These are phyloP conservation scores for Hestina assimilis DNA, from an alignment of 1,140 invertebrate genomes.

Conservation along the genomic window DNA sequence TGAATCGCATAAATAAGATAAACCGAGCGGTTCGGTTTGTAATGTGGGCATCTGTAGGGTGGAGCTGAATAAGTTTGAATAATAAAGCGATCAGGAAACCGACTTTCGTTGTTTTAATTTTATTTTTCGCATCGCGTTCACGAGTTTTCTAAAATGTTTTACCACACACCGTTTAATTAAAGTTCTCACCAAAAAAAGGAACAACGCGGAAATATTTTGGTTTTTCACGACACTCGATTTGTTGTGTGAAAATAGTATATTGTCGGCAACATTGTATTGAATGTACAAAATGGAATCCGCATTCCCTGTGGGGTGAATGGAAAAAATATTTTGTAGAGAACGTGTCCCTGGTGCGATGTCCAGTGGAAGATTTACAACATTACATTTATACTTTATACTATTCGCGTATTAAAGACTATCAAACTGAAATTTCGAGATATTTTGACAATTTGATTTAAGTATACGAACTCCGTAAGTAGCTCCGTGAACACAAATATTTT, in stretches of 20 bases:
- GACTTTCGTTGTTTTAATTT: slow-evolving; percentile 42
- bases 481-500: slow-evolving; percentile 21
- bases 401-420: slow-evolving; percentile 22
- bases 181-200: slow-evolving; percentile 14
- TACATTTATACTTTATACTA: slow-evolving; percentile 47
- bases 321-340: slow-evolving; percentile 63
- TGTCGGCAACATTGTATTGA: slow-evolving; percentile 51
- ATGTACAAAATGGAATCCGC: slow-evolving; percentile 62
- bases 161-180: slow-evolving; percentile 28
- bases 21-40: slow-evolving; percentile 28
- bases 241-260: slow-evolving; percentile 39
- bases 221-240: slow-evolving; percentile 19
- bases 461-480: slow-evolving; percentile 3
- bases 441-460: slow-evolving; percentile 10
- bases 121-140: slow-evolving; percentile 24
- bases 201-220: slow-evolving; percentile 14
- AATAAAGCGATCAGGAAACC: slow-evolving; percentile 46
- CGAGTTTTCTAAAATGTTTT: slow-evolving; percentile 29
- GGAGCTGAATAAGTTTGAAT: slow-evolving; percentile 40
- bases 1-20: slow-evolving; percentile 33
- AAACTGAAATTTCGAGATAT: slow-evolving; percentile 13
- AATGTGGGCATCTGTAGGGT: slow-evolving; percentile 30
- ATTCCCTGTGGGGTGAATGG: slow-evolving; percentile 54
- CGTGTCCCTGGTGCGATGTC: slow-evolving; percentile 49
- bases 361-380: slow-evolving; percentile 61